phyloP scores from a whole-genome alignment of 2,797 vertebrate genomes.

The Neomorphus geoffroyi region DNA sequence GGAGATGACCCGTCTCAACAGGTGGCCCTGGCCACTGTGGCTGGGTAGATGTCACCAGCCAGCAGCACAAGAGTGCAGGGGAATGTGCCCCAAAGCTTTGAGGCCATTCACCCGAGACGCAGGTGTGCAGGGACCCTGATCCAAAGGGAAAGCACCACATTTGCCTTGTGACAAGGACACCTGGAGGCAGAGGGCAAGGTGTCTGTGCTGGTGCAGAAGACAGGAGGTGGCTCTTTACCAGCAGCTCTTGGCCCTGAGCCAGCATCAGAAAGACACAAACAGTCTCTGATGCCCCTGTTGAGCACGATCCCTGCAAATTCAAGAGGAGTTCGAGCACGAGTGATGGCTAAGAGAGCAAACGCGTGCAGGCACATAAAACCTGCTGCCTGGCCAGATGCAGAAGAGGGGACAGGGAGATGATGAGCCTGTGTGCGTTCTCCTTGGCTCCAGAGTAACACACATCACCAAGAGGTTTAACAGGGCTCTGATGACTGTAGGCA shows the following conservation, averaged over 20 bases:
- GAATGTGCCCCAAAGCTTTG: not conserved
- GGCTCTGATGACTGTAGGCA: constrained; percentile 35
- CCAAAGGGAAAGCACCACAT: not conserved
- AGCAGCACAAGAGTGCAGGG: not conserved
- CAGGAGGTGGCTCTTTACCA: not conserved
- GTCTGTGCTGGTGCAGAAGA: not conserved
- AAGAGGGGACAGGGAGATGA: constrained; percentile 5
- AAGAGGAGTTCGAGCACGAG: rapidly evolving
- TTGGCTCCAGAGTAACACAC: constrained; percentile 15
- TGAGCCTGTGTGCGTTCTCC: not conserved
- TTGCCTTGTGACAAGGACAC: not conserved
- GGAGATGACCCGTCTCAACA: not conserved
- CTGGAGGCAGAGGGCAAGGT: not conserved
- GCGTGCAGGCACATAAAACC: not conserved
- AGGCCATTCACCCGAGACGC: not conserved
- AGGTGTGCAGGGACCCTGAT: rapidly evolving
- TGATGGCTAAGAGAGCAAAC: not conserved
- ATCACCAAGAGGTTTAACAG: not conserved
- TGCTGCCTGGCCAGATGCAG: not conserved
- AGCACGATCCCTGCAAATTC: not conserved
- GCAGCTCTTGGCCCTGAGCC: not conserved
- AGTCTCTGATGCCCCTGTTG: not conserved
- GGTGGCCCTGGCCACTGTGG: not conserved
- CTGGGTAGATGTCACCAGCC: not conserved
- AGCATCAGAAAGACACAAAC: not conserved